Evolutionary conservation across 1,140 invertebrate genomes (phyloP).

Genomic region (Megathymus violae): DNA sequence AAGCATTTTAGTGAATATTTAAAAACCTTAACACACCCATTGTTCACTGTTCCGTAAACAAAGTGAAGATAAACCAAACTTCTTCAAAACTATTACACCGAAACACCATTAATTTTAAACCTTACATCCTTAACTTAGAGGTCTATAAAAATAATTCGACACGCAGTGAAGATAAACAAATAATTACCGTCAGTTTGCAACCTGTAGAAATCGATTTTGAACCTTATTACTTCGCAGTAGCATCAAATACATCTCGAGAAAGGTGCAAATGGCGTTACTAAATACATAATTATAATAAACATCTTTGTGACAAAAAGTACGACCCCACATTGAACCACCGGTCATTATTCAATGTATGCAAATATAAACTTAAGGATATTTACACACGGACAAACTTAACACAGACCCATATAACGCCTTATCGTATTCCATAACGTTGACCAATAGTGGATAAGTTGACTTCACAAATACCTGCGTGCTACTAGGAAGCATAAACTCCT

Average conservation of each 20-base stretch:
- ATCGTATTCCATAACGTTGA: too few relatives aligned
- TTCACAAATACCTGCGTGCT: too few relatives aligned
- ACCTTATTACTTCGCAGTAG: slow-evolving; percentile 8
- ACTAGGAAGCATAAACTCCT: too few relatives aligned
- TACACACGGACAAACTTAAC: neutral
- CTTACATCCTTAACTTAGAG: slow-evolving; percentile 7
- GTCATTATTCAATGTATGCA: slow-evolving; percentile 62
- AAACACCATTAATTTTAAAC: slow-evolving; percentile 2
- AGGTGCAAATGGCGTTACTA: slow-evolving; percentile 17
- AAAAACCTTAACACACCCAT: slow-evolving; percentile 30
- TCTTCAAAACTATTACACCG: neutral
- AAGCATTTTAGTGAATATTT: slow-evolving; percentile 16
- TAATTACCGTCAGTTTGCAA: neutral
- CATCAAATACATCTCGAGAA: neutral
- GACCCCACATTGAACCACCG: slow-evolving; percentile 45
- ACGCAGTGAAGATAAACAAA: slow-evolving; percentile 22
- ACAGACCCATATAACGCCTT: too few relatives aligned
- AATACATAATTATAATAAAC: slow-evolving; percentile 47
- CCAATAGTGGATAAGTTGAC: too few relatives aligned
- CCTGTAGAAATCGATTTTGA: neutral
- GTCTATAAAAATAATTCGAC: neutral
- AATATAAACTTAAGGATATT: slow-evolving; percentile 64
- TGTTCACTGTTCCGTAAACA: slow-evolving; percentile 41
- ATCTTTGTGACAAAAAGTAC: slow-evolving; percentile 45
- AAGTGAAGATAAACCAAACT: slow-evolving; percentile 21